Base-by-base conservation (phyloP, 2,113 vertebrate species). In the Axis porcinus region DNA sequence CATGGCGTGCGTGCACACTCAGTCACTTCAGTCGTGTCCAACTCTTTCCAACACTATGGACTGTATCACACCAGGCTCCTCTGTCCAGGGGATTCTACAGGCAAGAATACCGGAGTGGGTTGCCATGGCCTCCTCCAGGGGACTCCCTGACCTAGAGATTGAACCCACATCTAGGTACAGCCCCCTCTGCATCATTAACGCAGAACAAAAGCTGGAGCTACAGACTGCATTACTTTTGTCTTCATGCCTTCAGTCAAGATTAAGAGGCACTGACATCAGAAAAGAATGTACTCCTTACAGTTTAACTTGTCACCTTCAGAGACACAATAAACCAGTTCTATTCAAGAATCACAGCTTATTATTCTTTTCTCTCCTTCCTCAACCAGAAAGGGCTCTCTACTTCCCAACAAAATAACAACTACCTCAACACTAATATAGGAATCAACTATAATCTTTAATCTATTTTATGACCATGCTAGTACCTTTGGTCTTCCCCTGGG, bases 321-420 rank as follows among this genome's bases (percentile, higher is more conserved):
- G 86, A 97, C 97, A 92, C 95, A 97, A 96, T 47, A 90, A 2
- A 23, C 14, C 88, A 15, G 54, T 83, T 91, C 64, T 40, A 81
- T 19, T 97, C 52, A 81, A n/a, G 30, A 50, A 89, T 50, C 17
- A 10, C 67, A n/a, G 82, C n/a, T 43, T 40, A 85, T 95, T 60
- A 52, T 13, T 62, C 43, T 67, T 83, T 91, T 30, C 27, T 94
- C 55, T 52, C 62, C 78, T 74, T 94, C 50, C 94, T 97, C 92
- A 98, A 74, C 43, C 83, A 55, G 89, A 97, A 93, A 19, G 84
- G 47, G 13, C 81, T 98, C 89, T 95, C 97, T 92, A 97, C 15
- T 93, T 57, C 23, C 97, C 86, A 78, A 70, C 17, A 96, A 98
- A 97, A 76, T 86, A 70, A 91, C 15, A 91, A n/a, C 82, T 79